These are phyloP conservation scores for Tenthredo livida DNA, from an alignment of 2,888 invertebrate genomes.

Conservation along the genomic window DNA sequence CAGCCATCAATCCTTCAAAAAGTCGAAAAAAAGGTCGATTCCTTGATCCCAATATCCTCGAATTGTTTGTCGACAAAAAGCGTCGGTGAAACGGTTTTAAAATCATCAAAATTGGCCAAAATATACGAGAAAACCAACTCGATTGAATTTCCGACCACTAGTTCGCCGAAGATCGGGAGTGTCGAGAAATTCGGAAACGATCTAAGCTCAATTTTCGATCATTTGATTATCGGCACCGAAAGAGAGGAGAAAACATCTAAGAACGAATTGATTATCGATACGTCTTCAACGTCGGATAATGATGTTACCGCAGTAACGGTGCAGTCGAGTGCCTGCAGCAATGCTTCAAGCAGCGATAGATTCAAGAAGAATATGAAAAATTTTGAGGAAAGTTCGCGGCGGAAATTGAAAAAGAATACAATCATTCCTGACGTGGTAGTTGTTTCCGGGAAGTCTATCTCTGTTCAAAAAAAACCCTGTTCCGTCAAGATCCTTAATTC, in stretches of 20 bases:
- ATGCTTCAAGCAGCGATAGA: background rate
- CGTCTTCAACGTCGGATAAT: background rate
- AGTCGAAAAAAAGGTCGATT: background rate
- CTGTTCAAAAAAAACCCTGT: constrained; percentile 69
- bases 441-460: constrained; percentile 67
- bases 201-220: background rate
- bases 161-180: constrained; percentile 47
- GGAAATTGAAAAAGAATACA: constrained; percentile 11
- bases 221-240: background rate
- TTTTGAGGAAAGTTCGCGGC: constrained; percentile 10
- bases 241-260: background rate
- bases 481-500: constrained; percentile 72
- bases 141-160: constrained; percentile 34
- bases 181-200: constrained; percentile 6
- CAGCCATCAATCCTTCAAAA: constrained; percentile 35
- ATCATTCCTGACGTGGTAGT: constrained; percentile 70
- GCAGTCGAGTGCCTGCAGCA: background rate
- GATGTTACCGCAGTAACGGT: background rate
- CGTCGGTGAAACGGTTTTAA: background rate
- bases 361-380: constrained; percentile 35
- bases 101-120: background rate
- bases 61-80: background rate
- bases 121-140: background rate
- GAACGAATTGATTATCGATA: background rate
- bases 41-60: constrained; percentile 18